phyloP scores from a whole-genome alignment of 2,888 invertebrate species.

The Myopa tessellatipennis region DNA sequence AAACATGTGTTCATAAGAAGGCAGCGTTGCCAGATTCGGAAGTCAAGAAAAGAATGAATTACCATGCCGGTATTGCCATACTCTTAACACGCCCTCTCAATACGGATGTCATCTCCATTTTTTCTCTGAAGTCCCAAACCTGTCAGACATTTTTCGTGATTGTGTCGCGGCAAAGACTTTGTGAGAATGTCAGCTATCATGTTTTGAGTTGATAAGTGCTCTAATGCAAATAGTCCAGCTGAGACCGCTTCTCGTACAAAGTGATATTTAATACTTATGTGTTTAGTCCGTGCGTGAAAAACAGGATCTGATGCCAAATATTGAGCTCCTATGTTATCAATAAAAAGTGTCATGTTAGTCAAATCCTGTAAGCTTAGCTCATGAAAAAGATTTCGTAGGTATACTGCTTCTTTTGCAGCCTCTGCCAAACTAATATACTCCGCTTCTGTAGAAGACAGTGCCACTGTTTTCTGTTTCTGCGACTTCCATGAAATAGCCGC shows the following conservation, averaged over 20 bases:
- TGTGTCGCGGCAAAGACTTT: too few relatives aligned
- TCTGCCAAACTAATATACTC: slow-evolving; percentile 35
- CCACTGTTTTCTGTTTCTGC: slow-evolving; percentile 39
- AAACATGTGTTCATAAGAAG: too few relatives aligned
- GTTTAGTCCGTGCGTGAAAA: slow-evolving; percentile 36
- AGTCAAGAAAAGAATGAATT: too few relatives aligned
- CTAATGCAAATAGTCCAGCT: too few relatives aligned
- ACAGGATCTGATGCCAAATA: slow-evolving; percentile 40
- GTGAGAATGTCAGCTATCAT: slow-evolving; percentile 39
- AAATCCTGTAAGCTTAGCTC: slow-evolving; percentile 33
- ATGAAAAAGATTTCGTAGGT: slow-evolving; percentile 32
- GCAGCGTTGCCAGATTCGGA: too few relatives aligned
- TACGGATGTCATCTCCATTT: neutral
- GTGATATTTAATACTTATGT: too few relatives aligned
- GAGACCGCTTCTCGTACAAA: too few relatives aligned
- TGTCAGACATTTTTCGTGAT: slow-evolving; percentile 27
- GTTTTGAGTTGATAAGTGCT: too few relatives aligned
- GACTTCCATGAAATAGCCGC: slow-evolving; percentile 39
- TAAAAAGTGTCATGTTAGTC: slow-evolving; percentile 33
- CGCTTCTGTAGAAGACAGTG: slow-evolving; percentile 35
- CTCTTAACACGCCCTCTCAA: slow-evolving; percentile 6
- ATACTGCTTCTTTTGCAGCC: slow-evolving; percentile 32
- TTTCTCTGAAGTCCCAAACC: neutral
- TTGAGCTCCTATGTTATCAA: slow-evolving; percentile 41
- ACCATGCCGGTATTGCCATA: too few relatives aligned